Evolutionary conservation across 2,888 invertebrate species (phyloP), one percentile per base, ranked within the genome.

Genomic region (Coleophora flavipennella): DNA sequence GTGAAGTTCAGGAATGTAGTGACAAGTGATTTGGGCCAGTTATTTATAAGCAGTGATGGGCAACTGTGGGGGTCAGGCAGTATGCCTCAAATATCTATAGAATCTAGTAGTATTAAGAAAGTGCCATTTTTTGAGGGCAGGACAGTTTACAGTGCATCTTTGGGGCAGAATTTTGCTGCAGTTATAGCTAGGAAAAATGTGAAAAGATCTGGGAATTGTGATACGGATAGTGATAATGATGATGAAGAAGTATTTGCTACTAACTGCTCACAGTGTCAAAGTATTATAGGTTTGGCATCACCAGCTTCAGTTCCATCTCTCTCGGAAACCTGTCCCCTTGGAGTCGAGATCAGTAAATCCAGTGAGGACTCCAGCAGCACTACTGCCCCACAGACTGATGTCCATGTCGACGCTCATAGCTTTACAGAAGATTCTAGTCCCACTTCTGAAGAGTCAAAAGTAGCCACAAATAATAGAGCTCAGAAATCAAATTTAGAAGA

Each of bases 131-230:
- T 92, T 54, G 88, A 90, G 55, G 90, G 89, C 7, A 79, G 91
- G 51, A 86, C 87, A 44, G 88, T 94, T 13, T 86, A 90, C 36
- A 88, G 90, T 61, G 86, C 93, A 33, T 89, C 89, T 8, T 90
- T 94, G 41, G 95, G 95, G 6, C 86, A 87, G 42, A 90, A 92
- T 59, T 95, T 91, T 85, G 94, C 90, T 62, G 90, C 91, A 58
- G 90, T 89, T 36, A 86, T 92, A 55, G 88, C 89, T n/a, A 86
- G 88, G 46, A 91, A 89, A 64, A 85, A 86, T 65, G 86, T 85
- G 9, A 77, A 70, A 50, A 62, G 62, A 42, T 80, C 80, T 36
- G 74, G 73, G 2, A 79, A 79, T 50, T 86, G 85, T 60, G 89
- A 90, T 51, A 88, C 88, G 31, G 88, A 89, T 42, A 84, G 87